Base-by-base conservation (phyloP, 2,113 vertebrate genomes). In the Pundamilia nyererei region DNA sequence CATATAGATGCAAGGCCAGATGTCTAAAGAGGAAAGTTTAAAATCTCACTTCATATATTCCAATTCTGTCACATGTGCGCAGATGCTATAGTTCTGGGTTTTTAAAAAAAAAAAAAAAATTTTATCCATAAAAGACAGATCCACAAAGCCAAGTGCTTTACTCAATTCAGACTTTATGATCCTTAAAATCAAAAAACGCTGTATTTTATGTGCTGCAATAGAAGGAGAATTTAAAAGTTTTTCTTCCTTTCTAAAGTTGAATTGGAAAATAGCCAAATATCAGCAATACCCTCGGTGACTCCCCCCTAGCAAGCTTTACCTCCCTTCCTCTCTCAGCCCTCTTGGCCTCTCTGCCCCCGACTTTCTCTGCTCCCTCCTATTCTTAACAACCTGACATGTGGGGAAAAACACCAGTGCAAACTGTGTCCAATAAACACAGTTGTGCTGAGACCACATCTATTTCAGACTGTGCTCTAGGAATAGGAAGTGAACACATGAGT, bases 371-470 rank as follows among this genome's bases (percentile, higher is more conserved):
- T 83, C 87, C 75, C 86, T 86, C 81, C 87, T 87, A 79, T 86
- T 89, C 88, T 93, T 90, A 90, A 93, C 79, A 90, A 90, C 87
- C 91, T 92, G 93, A 94, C 93, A 92, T 84, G 80, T 85, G 86
- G 86, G 90, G 85, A 86, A 86, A 89, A 24, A 70, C 84, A 84
- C 84, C 72, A 86, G 81, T 14, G 84, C 85, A 86, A 89, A 93
- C 62, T 82, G 70, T 10, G 68, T 91, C 89, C 89, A 90, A 92
- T 91, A 90, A 91, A 95, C 90, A 93, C 91, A 91, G 89, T 81
- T 90, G 82, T 86, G 89, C 86, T 82, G 81, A 91, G 90, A 88
- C 90, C 86, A 87, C 90, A 89, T 94, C 87, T 93, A 93, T 90
- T 92, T 93, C 88, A 91, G 93, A 93, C 85, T 89, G 38, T 21